Evolutionary conservation across 2,797 vertebrate species (phyloP), one percentile per base, ranked within the genome.

Genomic region (Phoxinus dragarum): DNA sequence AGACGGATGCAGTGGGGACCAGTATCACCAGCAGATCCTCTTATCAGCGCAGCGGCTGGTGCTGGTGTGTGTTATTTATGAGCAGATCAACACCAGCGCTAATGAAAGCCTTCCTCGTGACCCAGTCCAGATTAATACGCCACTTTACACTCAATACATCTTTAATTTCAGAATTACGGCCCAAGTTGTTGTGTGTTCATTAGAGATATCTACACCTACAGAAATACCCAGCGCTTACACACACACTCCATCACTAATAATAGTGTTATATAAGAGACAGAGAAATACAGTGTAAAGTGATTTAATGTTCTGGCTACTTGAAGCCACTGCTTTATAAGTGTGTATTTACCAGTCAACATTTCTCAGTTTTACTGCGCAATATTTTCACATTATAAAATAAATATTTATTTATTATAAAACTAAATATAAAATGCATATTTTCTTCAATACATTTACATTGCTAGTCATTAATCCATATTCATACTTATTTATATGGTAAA

Each of bases 141-240:
- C 93, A 88, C 93, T 88, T 93, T 86, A 88, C 94, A 94, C 93
- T 94, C 93, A 87, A 92, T 94, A 96, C 95, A 94, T 94, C 91
- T 95, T 95, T 96, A 96, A 96, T 94, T 95, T 93, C 94, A 93
- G 94, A 96, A 97, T 96, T 96, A 95, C 96, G 95, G 96, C 93
- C 93, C 92, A 93, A 82, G 8, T 21, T 74, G 78, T 84, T 67
- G 75, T 94, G 93, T 93, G 94, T 94, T 95, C 93, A 93, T 85
- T 75, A 94, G 91, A 94, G 91, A 92, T 90, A 89, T 82, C 64
- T 31, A 16, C 31, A 90, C 93, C 91, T 92, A 89, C 38, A 44
- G 49, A 82, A 80, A 83, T 86, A 54, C 75, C 31, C 36, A 69
- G 21, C 47, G 59, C 54, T 79, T 86, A 78, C 83, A 82, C 64